phyloP scores from a whole-genome alignment of 2,797 vertebrate species.

The Prionace glauca region DNA sequence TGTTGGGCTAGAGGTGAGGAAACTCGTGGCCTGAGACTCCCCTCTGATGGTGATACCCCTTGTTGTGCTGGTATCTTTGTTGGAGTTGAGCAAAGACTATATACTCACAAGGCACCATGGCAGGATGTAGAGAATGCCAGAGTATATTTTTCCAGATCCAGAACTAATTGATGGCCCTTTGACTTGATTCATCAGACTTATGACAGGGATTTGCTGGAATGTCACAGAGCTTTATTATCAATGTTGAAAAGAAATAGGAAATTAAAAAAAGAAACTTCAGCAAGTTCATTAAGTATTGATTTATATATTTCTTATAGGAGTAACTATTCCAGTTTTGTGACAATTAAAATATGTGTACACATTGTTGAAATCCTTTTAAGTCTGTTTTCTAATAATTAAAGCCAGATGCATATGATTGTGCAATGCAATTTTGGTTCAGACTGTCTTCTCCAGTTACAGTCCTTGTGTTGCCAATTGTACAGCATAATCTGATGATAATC shows the following conservation, averaged over 20 bases:
- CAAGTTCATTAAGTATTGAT: not conserved
- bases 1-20: not conserved
- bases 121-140: not conserved
- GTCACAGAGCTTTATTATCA: not conserved
- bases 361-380: not conserved
- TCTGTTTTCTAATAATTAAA: not conserved
- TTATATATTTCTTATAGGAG: not conserved
- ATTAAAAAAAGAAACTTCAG: not conserved
- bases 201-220: not conserved
- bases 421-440: not conserved
- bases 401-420: not conserved
- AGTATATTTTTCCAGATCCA: not conserved
- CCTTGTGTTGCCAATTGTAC: not conserved
- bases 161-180: not conserved
- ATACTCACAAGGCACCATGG: not conserved
- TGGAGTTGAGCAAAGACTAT: not conserved
- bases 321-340: not conserved
- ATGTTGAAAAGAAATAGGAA: not conserved
- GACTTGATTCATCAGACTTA: not conserved
- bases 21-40: not conserved
- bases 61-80: not conserved
- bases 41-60: not conserved
- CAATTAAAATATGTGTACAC: not conserved
- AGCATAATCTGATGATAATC: not conserved
- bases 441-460: not conserved